phyloP scores from a whole-genome alignment of 2,888 invertebrate genomes.

The Andrena haemorrhoa region DNA sequence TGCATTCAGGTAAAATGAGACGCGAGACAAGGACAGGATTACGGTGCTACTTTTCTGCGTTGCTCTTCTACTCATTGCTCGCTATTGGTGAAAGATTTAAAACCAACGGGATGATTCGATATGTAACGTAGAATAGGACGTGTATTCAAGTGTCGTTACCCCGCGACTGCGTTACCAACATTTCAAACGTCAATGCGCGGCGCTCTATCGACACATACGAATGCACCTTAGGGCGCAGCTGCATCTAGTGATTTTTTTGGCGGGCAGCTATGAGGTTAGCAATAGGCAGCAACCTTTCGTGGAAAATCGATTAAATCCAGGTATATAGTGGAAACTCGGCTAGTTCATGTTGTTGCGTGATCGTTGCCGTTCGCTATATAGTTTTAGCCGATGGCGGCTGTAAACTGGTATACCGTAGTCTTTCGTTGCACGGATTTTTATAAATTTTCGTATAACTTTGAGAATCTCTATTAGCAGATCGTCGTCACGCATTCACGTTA shows the following conservation, averaged over 20 bases:
- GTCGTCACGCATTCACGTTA: constrained; percentile 47
- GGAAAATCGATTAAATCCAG: constrained; percentile 81
- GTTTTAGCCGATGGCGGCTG: constrained; percentile 79
- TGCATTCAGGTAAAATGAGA: constrained; percentile 62
- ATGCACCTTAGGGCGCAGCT: constrained; percentile 9
- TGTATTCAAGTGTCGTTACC: constrained; percentile 22
- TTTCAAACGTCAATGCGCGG: background rate
- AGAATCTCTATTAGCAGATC: constrained; percentile 32
- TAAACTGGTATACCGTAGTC: constrained; percentile 79
- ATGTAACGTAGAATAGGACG: constrained; percentile 25
- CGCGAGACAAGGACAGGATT: constrained; percentile 51
- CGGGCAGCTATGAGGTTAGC: constrained; percentile 41
- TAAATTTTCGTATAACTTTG: constrained; percentile 34
- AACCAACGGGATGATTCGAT: constrained; percentile 52
- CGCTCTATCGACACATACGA: constrained; percentile 7
- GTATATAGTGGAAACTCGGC: constrained; percentile 74
- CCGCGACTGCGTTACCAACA: constrained; percentile 33
- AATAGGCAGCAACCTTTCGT: constrained; percentile 55
- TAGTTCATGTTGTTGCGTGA: constrained; percentile 77
- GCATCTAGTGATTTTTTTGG: constrained; percentile 42
- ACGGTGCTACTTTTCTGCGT: constrained; percentile 34
- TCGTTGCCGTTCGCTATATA: constrained; percentile 70
- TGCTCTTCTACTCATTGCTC: constrained; percentile 43
- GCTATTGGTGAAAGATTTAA: constrained; percentile 59
- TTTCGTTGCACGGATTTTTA: constrained; percentile 53